A percentile compares a stretch with the other conserved stretches of the same genome.
Conservation (phyloP, 2,797 vertebrate species). For the Leptatherina wallacei region DNA sequence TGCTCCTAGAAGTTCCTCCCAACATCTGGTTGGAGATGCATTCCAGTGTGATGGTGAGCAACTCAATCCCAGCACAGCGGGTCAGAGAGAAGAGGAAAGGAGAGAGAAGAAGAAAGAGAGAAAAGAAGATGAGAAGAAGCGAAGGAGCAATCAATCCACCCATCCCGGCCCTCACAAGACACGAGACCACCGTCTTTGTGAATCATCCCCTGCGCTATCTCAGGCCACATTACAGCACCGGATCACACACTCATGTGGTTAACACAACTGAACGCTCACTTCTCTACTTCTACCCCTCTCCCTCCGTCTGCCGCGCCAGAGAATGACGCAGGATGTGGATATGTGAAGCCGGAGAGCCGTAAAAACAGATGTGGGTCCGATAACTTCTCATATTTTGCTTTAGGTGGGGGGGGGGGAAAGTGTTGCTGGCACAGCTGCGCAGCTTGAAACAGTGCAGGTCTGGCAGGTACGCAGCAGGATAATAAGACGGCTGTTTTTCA, state of each 20-base stretch:
- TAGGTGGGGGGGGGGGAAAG: conserved; percentile 47
- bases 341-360: conserved; percentile 62
- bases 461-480: conserved; percentile 78
- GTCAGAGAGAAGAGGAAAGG: conserved; percentile 59
- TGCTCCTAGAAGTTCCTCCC: conserved; percentile 62
- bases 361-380: conserved; percentile 72
- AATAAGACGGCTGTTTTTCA: conserved; percentile 69
- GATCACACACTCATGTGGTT: conserved; percentile 53
- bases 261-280: conserved; percentile 46
- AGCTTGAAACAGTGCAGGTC: conserved; percentile 72
- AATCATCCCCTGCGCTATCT: conserved; percentile 60
- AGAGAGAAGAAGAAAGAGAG: conserved; percentile 26
- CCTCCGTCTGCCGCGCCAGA: conserved; percentile 43
- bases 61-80: conserved; percentile 77
- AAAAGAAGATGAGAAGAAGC: conserved; percentile 14
- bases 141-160: conserved; percentile 52
- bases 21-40: conserved; percentile 80
- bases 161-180: conserved; percentile 45
- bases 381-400: conserved; percentile 61
- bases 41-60: conserved; percentile 73
- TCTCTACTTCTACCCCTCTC: conserved; percentile 46
- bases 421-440: conserved; percentile 46
- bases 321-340: conserved; percentile 67
- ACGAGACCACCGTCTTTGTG: conserved; percentile 71
- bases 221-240: conserved; percentile 55